These are phyloP conservation scores for Pangasianodon hypophthalmus DNA, from an alignment of 2,113 vertebrate genomes.

Conservation along the genomic window DNA sequence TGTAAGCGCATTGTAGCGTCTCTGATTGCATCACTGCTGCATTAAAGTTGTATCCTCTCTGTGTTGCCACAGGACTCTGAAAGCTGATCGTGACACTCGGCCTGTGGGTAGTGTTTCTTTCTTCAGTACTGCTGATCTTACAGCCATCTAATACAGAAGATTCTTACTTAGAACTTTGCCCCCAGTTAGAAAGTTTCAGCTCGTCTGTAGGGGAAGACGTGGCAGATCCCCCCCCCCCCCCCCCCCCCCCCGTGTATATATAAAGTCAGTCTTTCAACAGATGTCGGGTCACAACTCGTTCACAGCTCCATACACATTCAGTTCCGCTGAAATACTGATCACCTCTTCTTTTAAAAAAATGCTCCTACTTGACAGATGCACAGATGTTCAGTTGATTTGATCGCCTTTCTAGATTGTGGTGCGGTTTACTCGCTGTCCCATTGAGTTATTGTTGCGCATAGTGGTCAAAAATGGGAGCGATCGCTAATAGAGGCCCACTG, in stretches of 20 bases:
- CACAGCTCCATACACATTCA: background rate
- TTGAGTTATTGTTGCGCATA: background rate
- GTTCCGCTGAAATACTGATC: background rate
- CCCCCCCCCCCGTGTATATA: too few relatives aligned
- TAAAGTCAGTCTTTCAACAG: too few relatives aligned
- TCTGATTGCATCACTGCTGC: slow-evolving; percentile 47
- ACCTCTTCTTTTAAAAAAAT: background rate
- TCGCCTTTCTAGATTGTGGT: fast-evolving
- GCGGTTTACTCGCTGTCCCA: background rate
- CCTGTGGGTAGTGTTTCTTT: slow-evolving; percentile 42
- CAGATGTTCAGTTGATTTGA: background rate
- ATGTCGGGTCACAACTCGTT: too few relatives aligned
- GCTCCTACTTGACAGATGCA: background rate
- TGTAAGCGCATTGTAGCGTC: slow-evolving; percentile 1
- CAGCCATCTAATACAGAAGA: background rate
- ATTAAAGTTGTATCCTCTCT: slow-evolving; percentile 62
- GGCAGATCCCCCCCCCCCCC: too few relatives aligned
- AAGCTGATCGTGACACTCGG: slow-evolving; percentile 33
- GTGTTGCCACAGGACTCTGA: slow-evolving; percentile 28
- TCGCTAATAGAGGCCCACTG: background rate
- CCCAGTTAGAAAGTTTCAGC: too few relatives aligned
- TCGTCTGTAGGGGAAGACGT: too few relatives aligned
- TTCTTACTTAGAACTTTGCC: background rate
- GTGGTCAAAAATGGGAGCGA: background rate
- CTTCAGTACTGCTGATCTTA: slow-evolving; percentile 30